These are phyloP conservation scores for Anneissia japonica DNA, from an alignment of 35 echinoderm and acorn worm genomes.

Conservation along the genomic window DNA sequence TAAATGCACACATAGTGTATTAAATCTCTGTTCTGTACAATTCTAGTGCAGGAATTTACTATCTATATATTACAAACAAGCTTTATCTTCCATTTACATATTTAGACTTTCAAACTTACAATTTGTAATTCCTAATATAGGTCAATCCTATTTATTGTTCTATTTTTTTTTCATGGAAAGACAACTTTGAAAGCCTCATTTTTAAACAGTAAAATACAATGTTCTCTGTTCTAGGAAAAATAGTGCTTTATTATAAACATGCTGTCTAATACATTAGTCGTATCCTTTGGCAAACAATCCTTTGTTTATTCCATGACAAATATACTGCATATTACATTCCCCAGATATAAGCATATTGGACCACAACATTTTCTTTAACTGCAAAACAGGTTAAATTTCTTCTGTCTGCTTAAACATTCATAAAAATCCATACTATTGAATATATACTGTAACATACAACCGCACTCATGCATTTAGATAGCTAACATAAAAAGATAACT, in stretches of 20 bases:
- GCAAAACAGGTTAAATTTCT: neutral
- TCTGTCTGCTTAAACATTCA: neutral
- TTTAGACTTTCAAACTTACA: neutral
- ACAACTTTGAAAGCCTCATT: neutral
- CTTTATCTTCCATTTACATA: neutral
- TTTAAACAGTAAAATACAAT: constrained; percentile 1
- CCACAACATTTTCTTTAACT: neutral
- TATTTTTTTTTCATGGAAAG: neutral
- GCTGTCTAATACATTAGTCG: neutral
- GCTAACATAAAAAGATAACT: neutral
- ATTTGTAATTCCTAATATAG: neutral
- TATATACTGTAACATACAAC: too few relatives aligned
- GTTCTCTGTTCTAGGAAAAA: neutral
- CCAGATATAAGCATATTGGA: neutral
- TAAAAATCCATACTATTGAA: too few relatives aligned
- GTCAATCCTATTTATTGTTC: neutral
- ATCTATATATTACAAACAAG: neutral
- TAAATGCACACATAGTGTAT: neutral
- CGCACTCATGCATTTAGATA: neutral
- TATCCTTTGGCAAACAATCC: neutral
- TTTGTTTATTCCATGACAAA: neutral
- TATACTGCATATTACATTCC: neutral
- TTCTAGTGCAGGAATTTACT: neutral
- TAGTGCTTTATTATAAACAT: neutral
- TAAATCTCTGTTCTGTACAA: neutral